Evolutionary conservation across 2,113 vertebrate genomes (phyloP).

Genomic region (Willisornis vidua): DNA sequence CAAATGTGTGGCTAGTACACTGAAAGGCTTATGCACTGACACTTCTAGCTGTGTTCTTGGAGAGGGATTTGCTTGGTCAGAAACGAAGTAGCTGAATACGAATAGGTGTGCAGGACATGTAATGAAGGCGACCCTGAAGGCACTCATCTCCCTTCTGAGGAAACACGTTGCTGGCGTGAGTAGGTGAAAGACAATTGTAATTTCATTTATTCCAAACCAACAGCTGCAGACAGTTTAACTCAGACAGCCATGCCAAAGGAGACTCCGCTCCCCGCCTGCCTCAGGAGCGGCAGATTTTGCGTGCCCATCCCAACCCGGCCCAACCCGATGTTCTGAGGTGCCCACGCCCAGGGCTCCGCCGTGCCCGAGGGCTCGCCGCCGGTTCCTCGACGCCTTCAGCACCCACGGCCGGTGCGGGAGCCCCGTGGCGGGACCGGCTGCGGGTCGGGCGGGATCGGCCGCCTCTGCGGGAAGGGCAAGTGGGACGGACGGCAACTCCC

Average conservation of each 20-base stretch:
- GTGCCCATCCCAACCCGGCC: background rate
- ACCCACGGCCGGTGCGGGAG: background rate
- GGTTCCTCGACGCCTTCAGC: background rate
- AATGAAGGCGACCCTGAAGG: background rate
- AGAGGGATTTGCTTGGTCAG: background rate
- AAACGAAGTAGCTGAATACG: background rate
- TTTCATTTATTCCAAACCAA: background rate
- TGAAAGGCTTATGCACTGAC: accelerated
- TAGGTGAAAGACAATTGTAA: accelerated
- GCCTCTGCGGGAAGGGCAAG: no score
- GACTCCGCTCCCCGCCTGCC: accelerated
- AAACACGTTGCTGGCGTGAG: background rate
- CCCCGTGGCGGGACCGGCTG: background rate
- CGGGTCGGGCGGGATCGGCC: background rate
- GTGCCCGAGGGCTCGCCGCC: background rate
- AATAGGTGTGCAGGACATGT: accelerated
- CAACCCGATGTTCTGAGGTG: accelerated
- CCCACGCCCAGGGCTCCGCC: background rate
- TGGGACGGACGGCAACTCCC: background rate
- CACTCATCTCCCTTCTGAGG: accelerated
- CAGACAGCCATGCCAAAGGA: background rate
- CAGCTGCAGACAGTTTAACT: background rate
- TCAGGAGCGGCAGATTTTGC: background rate
- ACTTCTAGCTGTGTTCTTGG: accelerated
- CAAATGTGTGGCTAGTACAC: accelerated